phyloP scores from a whole-genome alignment of 2,888 invertebrate genomes.

The Sinopyrophorus schimmeli region DNA sequence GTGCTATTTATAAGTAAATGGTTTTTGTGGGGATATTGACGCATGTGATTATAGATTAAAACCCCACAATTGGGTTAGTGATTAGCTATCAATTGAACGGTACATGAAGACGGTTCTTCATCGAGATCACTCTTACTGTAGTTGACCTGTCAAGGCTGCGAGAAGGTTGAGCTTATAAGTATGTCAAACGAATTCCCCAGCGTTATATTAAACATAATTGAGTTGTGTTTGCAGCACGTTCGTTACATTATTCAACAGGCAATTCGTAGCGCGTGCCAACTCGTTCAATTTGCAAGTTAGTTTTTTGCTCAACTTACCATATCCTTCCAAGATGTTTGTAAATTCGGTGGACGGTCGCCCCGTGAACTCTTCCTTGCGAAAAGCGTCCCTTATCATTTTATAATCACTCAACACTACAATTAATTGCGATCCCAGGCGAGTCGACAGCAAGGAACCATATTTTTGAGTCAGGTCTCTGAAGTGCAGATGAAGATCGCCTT shows the following conservation, averaged over 20 bases:
- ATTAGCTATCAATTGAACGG: constrained; percentile 21
- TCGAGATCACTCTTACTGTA: constrained; percentile 46
- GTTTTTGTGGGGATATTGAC: constrained; percentile 12
- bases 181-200: constrained; percentile 47
- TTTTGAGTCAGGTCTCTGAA: constrained; percentile 75
- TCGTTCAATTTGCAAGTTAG: constrained; percentile 32
- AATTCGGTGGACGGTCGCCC: constrained; percentile 86
- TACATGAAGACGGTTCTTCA: constrained; percentile 20
- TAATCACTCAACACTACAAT: constrained; percentile 87
- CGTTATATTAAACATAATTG: constrained; percentile 34
- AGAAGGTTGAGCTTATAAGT: constrained; percentile 42
- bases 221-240: constrained; percentile 27
- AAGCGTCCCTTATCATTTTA: constrained; percentile 81
- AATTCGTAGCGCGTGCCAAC: constrained; percentile 31
- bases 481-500: constrained; percentile 74
- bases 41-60: constrained; percentile 21
- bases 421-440: constrained; percentile 78
- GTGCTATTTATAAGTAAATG: too few species aligned
- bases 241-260: constrained; percentile 35
- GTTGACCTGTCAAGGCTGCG: constrained; percentile 51
- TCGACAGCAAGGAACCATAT: constrained; percentile 82
- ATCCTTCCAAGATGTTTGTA: constrained; percentile 83
- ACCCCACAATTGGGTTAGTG: constrained; percentile 34
- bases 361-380: constrained; percentile 84
- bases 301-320: constrained; percentile 68